A percentile compares a stretch with the other conserved stretches of the same genome.
Conservation (phyloP, 1,140 invertebrate genomes). For the Drosophila mayri region DNA sequence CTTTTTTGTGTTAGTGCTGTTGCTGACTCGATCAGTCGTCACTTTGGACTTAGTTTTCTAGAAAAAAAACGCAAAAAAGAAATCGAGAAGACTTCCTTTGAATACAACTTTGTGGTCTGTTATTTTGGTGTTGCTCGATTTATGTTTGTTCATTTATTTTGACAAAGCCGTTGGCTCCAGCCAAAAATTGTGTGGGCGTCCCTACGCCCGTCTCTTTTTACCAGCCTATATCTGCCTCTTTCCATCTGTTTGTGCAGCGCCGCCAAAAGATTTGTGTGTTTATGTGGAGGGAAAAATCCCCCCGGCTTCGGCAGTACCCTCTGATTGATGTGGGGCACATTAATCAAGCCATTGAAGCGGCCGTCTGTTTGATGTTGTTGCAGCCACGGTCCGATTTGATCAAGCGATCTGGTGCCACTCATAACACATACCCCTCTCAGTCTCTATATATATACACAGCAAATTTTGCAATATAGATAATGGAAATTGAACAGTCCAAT, state of each 20-base stretch:
- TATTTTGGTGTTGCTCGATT: slow-evolving; percentile 61
- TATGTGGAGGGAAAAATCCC: slow-evolving; percentile 31
- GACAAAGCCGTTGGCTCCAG: slow-evolving; percentile 54
- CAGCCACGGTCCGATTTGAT: slow-evolving; percentile 34
- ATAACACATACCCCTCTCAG: slow-evolving; percentile 23
- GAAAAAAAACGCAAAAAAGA: background rate
- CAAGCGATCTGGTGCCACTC: slow-evolving; percentile 70
- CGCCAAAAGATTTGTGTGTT: slow-evolving; percentile 59
- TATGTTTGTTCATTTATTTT: slow-evolving; percentile 76
- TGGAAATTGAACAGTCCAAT: background rate
- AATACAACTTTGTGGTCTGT: slow-evolving; percentile 21
- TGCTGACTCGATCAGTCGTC: slow-evolving; percentile 78
- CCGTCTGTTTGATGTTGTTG: slow-evolving; percentile 68
- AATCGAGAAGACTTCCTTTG: slow-evolving; percentile 30
- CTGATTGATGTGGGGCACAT: slow-evolving; percentile 80
- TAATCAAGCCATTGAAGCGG: slow-evolving; percentile 78
- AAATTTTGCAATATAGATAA: background rate
- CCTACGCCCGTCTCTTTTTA: slow-evolving; percentile 7
- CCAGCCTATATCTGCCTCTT: slow-evolving; percentile 4
- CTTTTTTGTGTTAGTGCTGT: slow-evolving; percentile 20
- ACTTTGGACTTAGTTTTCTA: slow-evolving; percentile 37
- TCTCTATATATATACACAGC: background rate
- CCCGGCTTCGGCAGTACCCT: slow-evolving; percentile 4
- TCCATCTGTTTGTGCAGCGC: slow-evolving; percentile 47
- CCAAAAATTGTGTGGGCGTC: slow-evolving; percentile 49